phyloP scores from a whole-genome alignment of 2,797 vertebrate genomes.

The Acanthiza pusilla region DNA sequence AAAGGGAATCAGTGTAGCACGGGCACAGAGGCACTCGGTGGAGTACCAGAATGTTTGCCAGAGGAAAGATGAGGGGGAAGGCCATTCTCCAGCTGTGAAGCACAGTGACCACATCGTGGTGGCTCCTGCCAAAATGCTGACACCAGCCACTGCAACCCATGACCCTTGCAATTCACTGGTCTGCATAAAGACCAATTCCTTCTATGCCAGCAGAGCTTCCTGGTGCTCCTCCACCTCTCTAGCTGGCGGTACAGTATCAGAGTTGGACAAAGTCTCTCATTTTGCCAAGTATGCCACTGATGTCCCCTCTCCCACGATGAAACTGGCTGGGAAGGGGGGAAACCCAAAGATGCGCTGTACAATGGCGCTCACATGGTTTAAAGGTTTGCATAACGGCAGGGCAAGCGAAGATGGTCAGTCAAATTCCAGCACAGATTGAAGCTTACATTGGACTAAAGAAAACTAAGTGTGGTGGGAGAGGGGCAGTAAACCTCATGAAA shows the following conservation, averaged over 20 bases:
- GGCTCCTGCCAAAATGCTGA: background rate
- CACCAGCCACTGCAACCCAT: background rate
- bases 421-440: background rate
- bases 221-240: background rate
- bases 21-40: background rate
- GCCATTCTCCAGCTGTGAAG: background rate
- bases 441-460: background rate
- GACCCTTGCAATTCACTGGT: background rate
- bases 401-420: background rate
- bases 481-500: background rate
- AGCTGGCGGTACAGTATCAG: background rate
- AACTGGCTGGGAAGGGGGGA: background rate
- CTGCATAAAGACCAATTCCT: background rate
- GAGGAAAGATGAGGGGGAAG: background rate
- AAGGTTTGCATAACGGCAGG: background rate
- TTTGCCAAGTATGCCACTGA: background rate
- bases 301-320: background rate
- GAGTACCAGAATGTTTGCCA: background rate
- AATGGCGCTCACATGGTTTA: rapidly evolving
- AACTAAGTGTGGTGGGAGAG: rapidly evolving
- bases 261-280: background rate
- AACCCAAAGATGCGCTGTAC: background rate
- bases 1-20: rapidly evolving
- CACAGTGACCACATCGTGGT: rapidly evolving
- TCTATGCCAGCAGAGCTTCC: background rate